Evolutionary conservation across 2,888 invertebrate genomes (phyloP).

Genomic region (Xylocampa areola): DNA sequence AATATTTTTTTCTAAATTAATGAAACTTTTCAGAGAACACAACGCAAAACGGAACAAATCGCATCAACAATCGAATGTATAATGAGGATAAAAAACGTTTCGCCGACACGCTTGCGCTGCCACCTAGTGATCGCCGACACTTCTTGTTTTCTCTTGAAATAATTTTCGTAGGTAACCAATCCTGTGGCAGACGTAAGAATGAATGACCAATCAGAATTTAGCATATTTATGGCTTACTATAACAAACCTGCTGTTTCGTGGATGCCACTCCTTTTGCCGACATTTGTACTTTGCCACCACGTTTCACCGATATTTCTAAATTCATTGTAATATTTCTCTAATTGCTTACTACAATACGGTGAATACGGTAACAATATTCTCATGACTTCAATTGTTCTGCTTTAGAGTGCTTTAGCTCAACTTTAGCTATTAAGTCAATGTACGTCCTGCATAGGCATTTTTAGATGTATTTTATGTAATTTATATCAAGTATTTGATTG

Average conservation of each 20-base stretch:
- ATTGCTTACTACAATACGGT: neutral
- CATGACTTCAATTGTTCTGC: neutral
- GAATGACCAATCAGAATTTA: slow-evolving; percentile 61
- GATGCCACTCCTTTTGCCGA: slow-evolving; percentile 73
- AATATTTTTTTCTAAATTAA: slow-evolving; percentile 76
- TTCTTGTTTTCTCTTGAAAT: slow-evolving; percentile 69
- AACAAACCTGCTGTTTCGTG: slow-evolving; percentile 73
- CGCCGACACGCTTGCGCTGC: slow-evolving; percentile 76
- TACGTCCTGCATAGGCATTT: too few relatives aligned
- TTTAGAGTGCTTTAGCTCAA: neutral
- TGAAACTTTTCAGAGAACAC: slow-evolving; percentile 72
- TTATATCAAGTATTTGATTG: too few relatives aligned
- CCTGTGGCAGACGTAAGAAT: fast-evolving
- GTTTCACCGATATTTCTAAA: slow-evolving; percentile 60
- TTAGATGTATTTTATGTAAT: too few relatives aligned
- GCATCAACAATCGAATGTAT: slow-evolving; percentile 79
- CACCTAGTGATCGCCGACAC: slow-evolving; percentile 78
- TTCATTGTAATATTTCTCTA: slow-evolving; percentile 18
- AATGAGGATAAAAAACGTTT: slow-evolving; percentile 82
- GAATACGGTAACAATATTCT: neutral
- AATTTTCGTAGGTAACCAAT: slow-evolving; percentile 55
- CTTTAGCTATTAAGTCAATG: too few relatives aligned
- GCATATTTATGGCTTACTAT: slow-evolving; percentile 51
- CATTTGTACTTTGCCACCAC: slow-evolving; percentile 56
- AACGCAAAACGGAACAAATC: slow-evolving; percentile 84